Evolutionary conservation across 2,888 invertebrate genomes (phyloP).

Genomic region (Ornithoptera priamus): DNA sequence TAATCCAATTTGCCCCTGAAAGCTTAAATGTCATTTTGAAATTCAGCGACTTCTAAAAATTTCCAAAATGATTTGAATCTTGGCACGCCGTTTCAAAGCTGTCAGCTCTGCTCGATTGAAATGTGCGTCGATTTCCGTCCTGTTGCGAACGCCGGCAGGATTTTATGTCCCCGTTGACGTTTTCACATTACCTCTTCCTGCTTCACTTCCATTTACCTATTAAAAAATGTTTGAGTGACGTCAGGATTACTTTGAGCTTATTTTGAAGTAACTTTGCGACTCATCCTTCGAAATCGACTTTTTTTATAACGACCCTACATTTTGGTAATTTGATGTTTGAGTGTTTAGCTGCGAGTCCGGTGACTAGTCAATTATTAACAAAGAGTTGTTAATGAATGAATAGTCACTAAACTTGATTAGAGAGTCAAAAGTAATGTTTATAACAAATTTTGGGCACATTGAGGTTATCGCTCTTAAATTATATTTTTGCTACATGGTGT

Average conservation of each 20-base stretch:
- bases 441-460: too few species aligned
- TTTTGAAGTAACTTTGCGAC: not conserved
- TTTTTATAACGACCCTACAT: not conserved
- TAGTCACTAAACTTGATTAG: too few species aligned
- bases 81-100: slow-evolving; percentile 11
- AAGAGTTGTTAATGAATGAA: too few species aligned
- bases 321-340: not conserved
- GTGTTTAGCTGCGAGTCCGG: not conserved
- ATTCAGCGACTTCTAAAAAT: slow-evolving; percentile 1
- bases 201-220: not conserved
- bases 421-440: too few species aligned
- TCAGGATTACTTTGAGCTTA: not conserved
- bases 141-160: slow-evolving; percentile 8
- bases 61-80: not conserved
- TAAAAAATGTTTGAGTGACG: not conserved
- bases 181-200: slow-evolving; percentile 6
- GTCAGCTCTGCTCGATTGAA: slow-evolving; percentile 16
- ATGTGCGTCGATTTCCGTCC: slow-evolving; percentile 26
- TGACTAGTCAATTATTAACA: not conserved
- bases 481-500: too few species aligned
- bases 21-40: not conserved
- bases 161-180: slow-evolving; percentile 6
- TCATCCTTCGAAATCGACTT: not conserved
- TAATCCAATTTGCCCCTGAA: not conserved
- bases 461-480: too few species aligned